phyloP scores from a whole-genome alignment of 2,888 invertebrate species.

The Tuta absoluta region DNA sequence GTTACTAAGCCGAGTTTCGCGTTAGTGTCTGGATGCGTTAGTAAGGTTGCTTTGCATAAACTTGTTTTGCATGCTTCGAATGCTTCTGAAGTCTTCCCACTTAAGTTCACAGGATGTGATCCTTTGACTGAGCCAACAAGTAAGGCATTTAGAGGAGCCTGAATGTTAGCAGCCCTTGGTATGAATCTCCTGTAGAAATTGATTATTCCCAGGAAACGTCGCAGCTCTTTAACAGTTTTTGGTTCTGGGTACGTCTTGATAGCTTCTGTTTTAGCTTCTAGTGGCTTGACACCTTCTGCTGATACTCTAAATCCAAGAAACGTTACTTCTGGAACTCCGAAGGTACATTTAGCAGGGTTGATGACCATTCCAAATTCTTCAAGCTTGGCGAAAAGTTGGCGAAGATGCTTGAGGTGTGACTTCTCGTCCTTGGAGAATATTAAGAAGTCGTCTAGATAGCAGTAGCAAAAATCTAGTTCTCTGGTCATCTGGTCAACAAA shows the following conservation, averaged over 20 bases:
- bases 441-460: slow-evolving; percentile 49
- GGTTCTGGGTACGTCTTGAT: slow-evolving; percentile 24
- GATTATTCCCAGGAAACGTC: slow-evolving; percentile 34
- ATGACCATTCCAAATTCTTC: slow-evolving; percentile 30
- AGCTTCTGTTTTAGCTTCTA: slow-evolving; percentile 20
- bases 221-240: slow-evolving; percentile 13
- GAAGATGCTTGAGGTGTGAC: slow-evolving; percentile 37
- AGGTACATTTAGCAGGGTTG: slow-evolving; percentile 29
- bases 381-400: slow-evolving; percentile 27
- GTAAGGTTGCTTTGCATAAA: neutral
- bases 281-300: slow-evolving; percentile 33
- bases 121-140: neutral
- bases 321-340: slow-evolving; percentile 33
- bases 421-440: slow-evolving; percentile 29
- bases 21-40: neutral
- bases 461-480: slow-evolving; percentile 45
- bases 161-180: slow-evolving; percentile 28
- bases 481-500: slow-evolving; percentile 48
- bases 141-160: slow-evolving; percentile 22
- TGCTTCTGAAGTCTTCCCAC: neutral
- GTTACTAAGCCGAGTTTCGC: neutral
- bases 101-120: neutral
- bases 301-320: slow-evolving; percentile 41
- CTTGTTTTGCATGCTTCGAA: neutral
- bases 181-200: slow-evolving; percentile 33